Evolutionary conservation across 2,797 vertebrate species (phyloP).

Genomic region (Poecilia velifera): DNA sequence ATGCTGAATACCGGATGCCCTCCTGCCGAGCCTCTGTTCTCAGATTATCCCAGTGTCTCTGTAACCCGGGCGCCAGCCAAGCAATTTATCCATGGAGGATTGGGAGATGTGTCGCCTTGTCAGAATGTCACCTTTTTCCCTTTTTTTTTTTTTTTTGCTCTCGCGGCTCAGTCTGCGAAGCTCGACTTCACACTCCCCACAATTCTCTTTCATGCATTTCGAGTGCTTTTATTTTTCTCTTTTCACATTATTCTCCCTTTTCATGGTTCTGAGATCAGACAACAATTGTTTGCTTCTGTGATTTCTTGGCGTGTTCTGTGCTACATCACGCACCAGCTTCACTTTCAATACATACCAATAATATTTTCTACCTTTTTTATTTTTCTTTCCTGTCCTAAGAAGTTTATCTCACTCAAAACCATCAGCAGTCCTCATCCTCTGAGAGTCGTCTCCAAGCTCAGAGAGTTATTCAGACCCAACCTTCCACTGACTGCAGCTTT

Average conservation of each 20-base stretch:
- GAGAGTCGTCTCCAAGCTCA: background rate
- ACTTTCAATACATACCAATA: background rate
- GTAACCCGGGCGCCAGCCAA: slow-evolving; percentile 47
- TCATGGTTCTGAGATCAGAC: background rate
- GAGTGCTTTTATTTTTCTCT: background rate
- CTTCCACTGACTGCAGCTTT: background rate
- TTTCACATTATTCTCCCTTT: background rate
- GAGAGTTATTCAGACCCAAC: background rate
- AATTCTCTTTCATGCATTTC: slow-evolving; percentile 16
- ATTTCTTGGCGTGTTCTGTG: background rate
- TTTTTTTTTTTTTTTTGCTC: slow-evolving; percentile 17
- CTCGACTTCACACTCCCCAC: slow-evolving; percentile 22
- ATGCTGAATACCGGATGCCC: slow-evolving; percentile 10
- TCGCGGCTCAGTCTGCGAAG: slow-evolving; percentile 28
- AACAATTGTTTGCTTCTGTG: background rate
- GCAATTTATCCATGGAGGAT: slow-evolving; percentile 47
- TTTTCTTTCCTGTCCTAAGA: background rate
- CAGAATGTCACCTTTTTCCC: slow-evolving; percentile 19
- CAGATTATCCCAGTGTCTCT: slow-evolving; percentile 37
- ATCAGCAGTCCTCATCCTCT: background rate
- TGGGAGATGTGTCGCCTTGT: slow-evolving; percentile 53
- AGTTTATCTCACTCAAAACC: background rate
- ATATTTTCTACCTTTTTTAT: background rate
- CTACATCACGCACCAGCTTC: background rate
- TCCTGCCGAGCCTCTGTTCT: slow-evolving; percentile 27